Evolutionary conservation across 2,888 invertebrate species (phyloP), one percentile per base, ranked within the genome.

Genomic region (Drosophila merina): DNA sequence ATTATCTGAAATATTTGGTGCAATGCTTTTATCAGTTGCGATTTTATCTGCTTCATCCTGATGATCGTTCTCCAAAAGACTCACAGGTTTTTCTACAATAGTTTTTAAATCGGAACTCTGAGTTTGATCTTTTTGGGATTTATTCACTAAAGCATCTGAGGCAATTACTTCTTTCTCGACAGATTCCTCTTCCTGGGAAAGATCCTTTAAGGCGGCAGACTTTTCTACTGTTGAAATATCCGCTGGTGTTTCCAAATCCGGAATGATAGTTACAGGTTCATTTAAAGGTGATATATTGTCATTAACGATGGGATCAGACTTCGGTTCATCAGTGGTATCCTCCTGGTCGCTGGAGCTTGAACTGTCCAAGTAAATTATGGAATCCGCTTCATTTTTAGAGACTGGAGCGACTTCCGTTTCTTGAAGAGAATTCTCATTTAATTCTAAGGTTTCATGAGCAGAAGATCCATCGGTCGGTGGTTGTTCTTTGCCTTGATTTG

Each of bases 291-390:
- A 20, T 20, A 2, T 31, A 31, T 9, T 2, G 9, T 31, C 31
- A 10, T 33, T 7, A 2, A 14, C 7, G 14, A 7, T 4, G 14
- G 14, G 7, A 5, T 36, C 6, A 3, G 28, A 30, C 10, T 48
- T 14, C 20, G 20, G 20, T 30, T 12, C 9, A 7, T 30, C 20
- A 4, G 7, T n/a, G 5, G 1, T 6, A 25, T 12, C 1, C 20
- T 44, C 25, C 0, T 50, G 4, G 9, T 20, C 36, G 36, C 26
- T 51, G 5, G 45, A 31, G 10, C 30, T 45, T 0, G 57, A 63
- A 31, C n/a, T 31, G 14, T 45, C 58, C 8, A 57, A 10, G 8
- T 57, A 45, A 56, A 62, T 56, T 3, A 62, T 20, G n/a, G 10
- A 12, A 10, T 14, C 5, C n/a, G 7, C 1, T n/a, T 12, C 20